Evolutionary conservation across 2,888 invertebrate genomes (phyloP).

Genomic region (Vesta saturnalis): DNA sequence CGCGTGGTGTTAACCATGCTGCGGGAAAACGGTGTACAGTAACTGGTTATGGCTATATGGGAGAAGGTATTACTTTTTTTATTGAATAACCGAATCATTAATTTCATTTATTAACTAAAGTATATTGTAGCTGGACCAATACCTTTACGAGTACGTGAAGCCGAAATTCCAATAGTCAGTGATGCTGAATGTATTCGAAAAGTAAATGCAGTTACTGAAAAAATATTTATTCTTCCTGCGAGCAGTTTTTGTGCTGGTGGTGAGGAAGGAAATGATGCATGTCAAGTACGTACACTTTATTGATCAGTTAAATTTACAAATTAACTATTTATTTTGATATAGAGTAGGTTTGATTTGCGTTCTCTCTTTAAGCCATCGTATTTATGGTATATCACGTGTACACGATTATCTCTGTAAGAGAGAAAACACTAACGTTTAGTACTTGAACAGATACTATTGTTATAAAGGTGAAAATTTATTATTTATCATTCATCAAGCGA

Average conservation of each 20-base stretch:
- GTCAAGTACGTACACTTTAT: conserved; percentile 73
- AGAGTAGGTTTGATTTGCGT: no score
- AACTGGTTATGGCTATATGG: conserved; percentile 95
- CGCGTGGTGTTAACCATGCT: conserved; percentile 86
- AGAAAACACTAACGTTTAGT: no score
- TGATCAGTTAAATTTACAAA: background rate
- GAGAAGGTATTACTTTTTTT: conserved; percentile 75
- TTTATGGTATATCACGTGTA: no score
- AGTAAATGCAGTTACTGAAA: conserved; percentile 94
- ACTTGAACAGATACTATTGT: no score
- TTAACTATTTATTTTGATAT: no score
- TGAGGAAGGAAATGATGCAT: conserved; percentile 91
- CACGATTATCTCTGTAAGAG: no score
- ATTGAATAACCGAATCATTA: background rate
- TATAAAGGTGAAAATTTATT: no score
- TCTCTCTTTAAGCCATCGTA: no score
- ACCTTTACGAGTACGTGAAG: conserved; percentile 87
- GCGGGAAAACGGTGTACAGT: conserved; percentile 93
- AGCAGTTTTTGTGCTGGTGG: conserved; percentile 96
- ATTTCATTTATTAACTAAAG: conserved; percentile 28
- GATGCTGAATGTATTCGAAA: conserved; percentile 92
- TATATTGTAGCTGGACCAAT: conserved; percentile 88
- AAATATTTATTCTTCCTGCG: conserved; percentile 92
- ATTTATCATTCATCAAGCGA: no score
- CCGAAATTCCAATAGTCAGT: conserved; percentile 91